phyloP scores from a whole-genome alignment of 2,797 vertebrate genomes.

The Nasua narica region DNA sequence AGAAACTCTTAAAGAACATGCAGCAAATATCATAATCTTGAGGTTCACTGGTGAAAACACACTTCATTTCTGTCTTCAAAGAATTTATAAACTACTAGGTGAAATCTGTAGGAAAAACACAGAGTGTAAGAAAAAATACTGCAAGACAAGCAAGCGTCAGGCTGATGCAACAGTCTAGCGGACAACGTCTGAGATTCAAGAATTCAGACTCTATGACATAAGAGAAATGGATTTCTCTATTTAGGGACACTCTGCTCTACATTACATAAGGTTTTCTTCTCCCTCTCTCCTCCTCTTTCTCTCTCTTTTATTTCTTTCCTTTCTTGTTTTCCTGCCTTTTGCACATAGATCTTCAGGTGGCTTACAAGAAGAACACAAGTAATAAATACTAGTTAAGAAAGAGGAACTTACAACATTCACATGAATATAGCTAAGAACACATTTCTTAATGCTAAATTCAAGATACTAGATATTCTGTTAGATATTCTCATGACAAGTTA shows the following conservation, averaged over 20 bases:
- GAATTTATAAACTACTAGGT: neutral
- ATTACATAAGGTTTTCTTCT: neutral
- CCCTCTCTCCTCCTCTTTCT: neutral
- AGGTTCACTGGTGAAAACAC: neutral
- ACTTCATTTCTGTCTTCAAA: neutral
- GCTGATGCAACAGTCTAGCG: neutral
- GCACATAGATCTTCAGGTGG: neutral
- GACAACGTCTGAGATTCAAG: neutral
- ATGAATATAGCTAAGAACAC: neutral
- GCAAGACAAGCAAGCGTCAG: neutral
- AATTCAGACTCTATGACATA: neutral
- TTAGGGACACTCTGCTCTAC: neutral
- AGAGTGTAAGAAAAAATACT: neutral
- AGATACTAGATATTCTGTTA: neutral
- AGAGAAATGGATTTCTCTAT: neutral
- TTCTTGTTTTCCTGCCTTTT: neutral
- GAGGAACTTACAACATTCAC: neutral
- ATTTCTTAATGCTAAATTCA: conserved; percentile 10
- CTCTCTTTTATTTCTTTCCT: neutral
- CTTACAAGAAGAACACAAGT: neutral
- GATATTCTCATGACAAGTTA: neutral
- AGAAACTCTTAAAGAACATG: neutral
- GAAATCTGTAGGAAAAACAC: neutral
- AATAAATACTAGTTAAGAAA: neutral
- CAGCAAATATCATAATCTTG: neutral